Percentiles rank a stretch among this genome's conserved stretches.
These are phyloP conservation scores for Crenichthys baileyi DNA, from an alignment of 2,797 vertebrate species.

Conservation along the genomic window DNA sequence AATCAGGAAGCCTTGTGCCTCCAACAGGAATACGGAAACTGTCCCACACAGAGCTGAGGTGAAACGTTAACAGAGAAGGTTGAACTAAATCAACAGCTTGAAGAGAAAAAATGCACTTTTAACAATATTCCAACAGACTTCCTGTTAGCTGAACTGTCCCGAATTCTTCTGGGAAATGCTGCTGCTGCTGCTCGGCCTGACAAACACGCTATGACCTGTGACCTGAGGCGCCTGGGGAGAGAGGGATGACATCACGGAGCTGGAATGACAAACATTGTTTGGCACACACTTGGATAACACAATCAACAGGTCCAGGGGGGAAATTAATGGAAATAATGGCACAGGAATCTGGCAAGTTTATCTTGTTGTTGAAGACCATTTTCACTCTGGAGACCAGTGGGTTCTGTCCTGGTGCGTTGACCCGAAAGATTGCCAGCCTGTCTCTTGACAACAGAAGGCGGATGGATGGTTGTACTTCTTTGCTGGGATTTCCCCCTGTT, in stretches of 20 bases:
- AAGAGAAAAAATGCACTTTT: constrained; percentile 8
- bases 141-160: constrained; percentile 31
- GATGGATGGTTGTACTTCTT: background rate
- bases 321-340: background rate
- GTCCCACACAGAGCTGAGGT: background rate
- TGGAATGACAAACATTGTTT: constrained; percentile 6
- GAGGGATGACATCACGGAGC: constrained; percentile 16
- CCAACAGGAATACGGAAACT: background rate
- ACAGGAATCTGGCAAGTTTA: too few species aligned
- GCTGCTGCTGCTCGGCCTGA: constrained; percentile 14
- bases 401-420: too few species aligned
- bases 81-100: background rate
- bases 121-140: constrained; percentile 42
- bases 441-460: background rate
- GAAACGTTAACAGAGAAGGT: constrained; percentile 21
- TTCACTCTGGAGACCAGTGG: too few species aligned
- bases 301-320: background rate
- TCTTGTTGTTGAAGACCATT: too few species aligned
- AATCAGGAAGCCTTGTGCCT: background rate
- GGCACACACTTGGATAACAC: background rate
- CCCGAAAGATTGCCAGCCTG: background rate
- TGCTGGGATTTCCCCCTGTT: background rate
- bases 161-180: constrained; percentile 44
- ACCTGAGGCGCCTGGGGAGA: constrained; percentile 16
- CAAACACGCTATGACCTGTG: constrained; percentile 56